Evolutionary conservation across 2,888 invertebrate species (phyloP), one percentile per base, ranked within the genome.

Genomic region (Andrena bicolor): DNA sequence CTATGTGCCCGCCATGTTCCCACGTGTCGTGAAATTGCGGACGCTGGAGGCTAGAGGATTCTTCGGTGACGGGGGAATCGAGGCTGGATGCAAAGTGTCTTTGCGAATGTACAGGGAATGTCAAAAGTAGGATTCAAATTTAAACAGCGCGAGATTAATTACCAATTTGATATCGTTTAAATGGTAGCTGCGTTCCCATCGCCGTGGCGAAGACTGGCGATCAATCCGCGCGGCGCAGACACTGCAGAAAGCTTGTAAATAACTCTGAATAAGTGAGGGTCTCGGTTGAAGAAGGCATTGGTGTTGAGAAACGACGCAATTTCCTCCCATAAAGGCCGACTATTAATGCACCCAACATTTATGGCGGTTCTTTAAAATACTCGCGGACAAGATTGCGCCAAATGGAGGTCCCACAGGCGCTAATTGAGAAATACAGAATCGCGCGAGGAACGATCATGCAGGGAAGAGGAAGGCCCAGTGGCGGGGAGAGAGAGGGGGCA

Each of bases 341-440:
- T 70, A 61, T 63, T 63, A 69, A 69, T 26, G 68, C 20, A 32
- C 32, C 61, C 23, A 35, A 35, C 53, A 53, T 53, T 69, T 35
- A 41, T 63, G 60, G 51, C 58, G 64, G 71, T 58, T 64, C 23
- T 48, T 41, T 49, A 73, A 76, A 78, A 74, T 41, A 63, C 30
- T 53, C n/a, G 49, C 48, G 60, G 49, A 51, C 72, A 51, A 81
- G 81, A 78, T 80, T 77, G 64, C 61, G 65, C 69, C 28, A 83
- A 83, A 82, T 77, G 84, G 84, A 81, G 53, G 64, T 61, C 53
- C 76, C 60, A 13, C 63, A 61, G 41, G 82, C 48, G 78, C 73
- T 88, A 89, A 88, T 88, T 89, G 88, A 88, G 88, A 89, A 89
- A 84, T 88, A 83, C 80, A 78, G 80, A 86, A 80, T 77, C 78